Base-by-base conservation (phyloP, 2,888 invertebrate species). In the Augiades crinisus region DNA sequence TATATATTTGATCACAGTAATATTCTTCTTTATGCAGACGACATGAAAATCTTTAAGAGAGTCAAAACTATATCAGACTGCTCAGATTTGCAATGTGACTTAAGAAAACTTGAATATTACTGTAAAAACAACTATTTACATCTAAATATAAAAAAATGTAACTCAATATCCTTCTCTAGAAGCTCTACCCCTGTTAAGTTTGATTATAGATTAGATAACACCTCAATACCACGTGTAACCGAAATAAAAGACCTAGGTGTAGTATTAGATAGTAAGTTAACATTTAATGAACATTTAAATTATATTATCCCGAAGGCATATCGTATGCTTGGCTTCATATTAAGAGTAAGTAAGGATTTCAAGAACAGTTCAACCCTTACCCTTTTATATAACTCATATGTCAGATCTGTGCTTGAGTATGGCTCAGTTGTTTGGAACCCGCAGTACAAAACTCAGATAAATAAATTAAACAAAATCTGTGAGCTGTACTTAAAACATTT, bases 401-500 rank as follows among this genome's bases (percentile, higher is more conserved):
- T 46, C 6, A 46, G 46, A 46, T 31, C 31, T 7, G 7, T 31
- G n/a, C 13, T 44, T 7, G 31, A 44, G 10, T 44, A 44, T 44
- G 34, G 34, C 16, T 46, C 34, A 16, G 31, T 21, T 36, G 24
- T 47, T 12, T 47, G 37, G 47, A 38, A 47, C 30, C 47, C 47
- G 27, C 37, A 37, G n/a, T 47, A 38, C 19, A 30, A 38, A 31
- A 13, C 13, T 14, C 44, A 44, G 2, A 31, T 31, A 14, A 21
- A 10, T 44, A 44, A 31, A 13, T 2, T 44, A 5, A 21, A 44
- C 12, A 24, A 4, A 16, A 21, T 44, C 5, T 19, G 7, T 17
- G 33, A 44, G n/a, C 21, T 44, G 5, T 44, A 30, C n/a, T 13
- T 7, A 4, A 43, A 13, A 31, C 30, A 43, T 22, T 5, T 43